Evolutionary conservation across 2,888 invertebrate species (phyloP).

Genomic region (Eutolmus rufibarbis): DNA sequence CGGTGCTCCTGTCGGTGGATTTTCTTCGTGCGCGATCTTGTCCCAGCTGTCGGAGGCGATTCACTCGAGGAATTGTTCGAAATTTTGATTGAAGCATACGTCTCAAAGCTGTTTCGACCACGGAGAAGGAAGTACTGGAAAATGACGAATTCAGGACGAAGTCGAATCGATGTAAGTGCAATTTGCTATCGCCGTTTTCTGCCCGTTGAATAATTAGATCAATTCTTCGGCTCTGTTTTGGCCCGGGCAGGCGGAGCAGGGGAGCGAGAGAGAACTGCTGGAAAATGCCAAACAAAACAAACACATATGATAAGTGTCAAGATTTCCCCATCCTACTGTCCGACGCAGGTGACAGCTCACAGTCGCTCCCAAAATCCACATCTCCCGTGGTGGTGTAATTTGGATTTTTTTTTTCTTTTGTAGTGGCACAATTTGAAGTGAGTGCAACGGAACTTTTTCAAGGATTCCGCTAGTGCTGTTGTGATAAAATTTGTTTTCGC

Average conservation of each 20-base stretch:
- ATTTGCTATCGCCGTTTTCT: neutral
- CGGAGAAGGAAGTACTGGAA: constrained; percentile 39
- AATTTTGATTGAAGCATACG: neutral
- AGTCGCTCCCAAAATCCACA: neutral
- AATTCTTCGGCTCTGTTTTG: neutral
- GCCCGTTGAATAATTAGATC: neutral
- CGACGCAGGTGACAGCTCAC: constrained; percentile 3
- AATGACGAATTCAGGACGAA: constrained; percentile 72
- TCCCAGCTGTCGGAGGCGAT: neutral
- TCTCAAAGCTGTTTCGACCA: constrained; percentile 33
- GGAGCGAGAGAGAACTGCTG: neutral
- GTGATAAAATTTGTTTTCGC: neutral
- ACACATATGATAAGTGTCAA: constrained; percentile 26
- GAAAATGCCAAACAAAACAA: constrained; percentile 32
- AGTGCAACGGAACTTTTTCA: neutral
- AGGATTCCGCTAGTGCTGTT: neutral
- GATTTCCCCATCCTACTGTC: neutral
- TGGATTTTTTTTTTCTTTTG: neutral
- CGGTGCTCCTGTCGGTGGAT: neutral
- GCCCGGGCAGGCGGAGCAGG: neutral
- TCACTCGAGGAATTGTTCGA: neutral
- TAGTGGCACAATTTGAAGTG: neutral
- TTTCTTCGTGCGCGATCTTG: neutral
- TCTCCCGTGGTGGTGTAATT: neutral
- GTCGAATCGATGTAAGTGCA: constrained; percentile 70